These are phyloP conservation scores for Nematopogon swammerdamellus DNA, from an alignment of 2,888 invertebrate genomes.

Conservation along the genomic window DNA sequence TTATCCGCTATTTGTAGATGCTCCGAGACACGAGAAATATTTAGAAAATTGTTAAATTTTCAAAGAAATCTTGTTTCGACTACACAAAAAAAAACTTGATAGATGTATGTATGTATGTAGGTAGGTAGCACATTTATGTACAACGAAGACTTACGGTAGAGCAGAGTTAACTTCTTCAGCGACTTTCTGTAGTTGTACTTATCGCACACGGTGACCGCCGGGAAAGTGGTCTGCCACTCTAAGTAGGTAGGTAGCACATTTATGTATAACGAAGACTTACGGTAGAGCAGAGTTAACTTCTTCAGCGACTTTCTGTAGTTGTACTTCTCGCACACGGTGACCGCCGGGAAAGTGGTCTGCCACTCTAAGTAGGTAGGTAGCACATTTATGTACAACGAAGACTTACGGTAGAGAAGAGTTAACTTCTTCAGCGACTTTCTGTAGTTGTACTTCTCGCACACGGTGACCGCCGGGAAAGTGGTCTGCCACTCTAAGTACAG, in stretches of 20 bases:
- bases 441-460: slow-evolving; percentile 52
- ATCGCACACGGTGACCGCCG: slow-evolving; percentile 60
- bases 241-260: too few species aligned
- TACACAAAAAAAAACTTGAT: too few species aligned
- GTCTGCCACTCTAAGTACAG: slow-evolving; percentile 59
- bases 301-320: slow-evolving; percentile 18
- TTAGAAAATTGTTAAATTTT: too few species aligned
- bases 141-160: slow-evolving; percentile 19
- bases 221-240: slow-evolving; percentile 60
- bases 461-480: slow-evolving; percentile 56
- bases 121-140: too few species aligned
- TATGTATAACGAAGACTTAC: too few species aligned
- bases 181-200: slow-evolving; percentile 24
- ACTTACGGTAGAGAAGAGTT: slow-evolving; percentile 18
- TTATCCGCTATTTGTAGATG: too few species aligned
- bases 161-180: slow-evolving; percentile 18
- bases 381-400: too few species aligned
- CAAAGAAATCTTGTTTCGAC: too few species aligned
- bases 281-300: slow-evolving; percentile 19
- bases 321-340: slow-evolving; percentile 58
- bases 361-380: slow-evolving; percentile 58
- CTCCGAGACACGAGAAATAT: too few species aligned
- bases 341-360: slow-evolving; percentile 58
- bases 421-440: slow-evolving; percentile 21
- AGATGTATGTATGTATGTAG: too few species aligned